These are phyloP conservation scores for Sphaerophoria taeniata DNA, from an alignment of 2,888 invertebrate genomes.

Conservation along the genomic window DNA sequence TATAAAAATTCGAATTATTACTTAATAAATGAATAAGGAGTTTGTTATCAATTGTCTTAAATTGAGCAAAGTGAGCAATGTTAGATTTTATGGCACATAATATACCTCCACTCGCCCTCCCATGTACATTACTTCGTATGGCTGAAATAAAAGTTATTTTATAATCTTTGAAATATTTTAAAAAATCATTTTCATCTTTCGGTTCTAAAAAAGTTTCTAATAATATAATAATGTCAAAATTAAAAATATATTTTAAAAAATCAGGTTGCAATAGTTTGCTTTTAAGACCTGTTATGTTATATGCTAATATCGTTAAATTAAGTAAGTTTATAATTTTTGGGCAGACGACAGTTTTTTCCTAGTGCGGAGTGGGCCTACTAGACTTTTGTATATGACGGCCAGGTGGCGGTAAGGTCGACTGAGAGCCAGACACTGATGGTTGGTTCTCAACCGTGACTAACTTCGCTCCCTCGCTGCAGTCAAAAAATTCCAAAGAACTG, in stretches of 20 bases:
- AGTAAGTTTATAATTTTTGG: background rate
- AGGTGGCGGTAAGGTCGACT: background rate
- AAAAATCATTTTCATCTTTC: background rate
- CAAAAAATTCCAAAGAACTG: background rate
- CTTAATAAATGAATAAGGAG: background rate
- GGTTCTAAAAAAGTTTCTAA: slow-evolving; percentile 10
- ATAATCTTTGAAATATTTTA: slow-evolving; percentile 6
- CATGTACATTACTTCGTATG: background rate
- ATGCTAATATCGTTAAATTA: too few relatives aligned
- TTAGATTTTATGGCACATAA: background rate
- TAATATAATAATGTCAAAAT: slow-evolving; percentile 1
- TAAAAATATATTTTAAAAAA: background rate
- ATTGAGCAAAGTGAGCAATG: background rate
- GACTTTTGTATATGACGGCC: background rate
- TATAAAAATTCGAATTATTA: background rate
- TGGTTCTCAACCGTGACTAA: background rate
- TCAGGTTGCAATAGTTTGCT: background rate
- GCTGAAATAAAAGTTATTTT: background rate
- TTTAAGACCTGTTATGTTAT: background rate
- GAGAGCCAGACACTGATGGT: background rate
- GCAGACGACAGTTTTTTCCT: background rate
- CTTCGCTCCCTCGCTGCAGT: slow-evolving; percentile 7
- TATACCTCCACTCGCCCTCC: background rate
- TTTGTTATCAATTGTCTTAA: background rate
- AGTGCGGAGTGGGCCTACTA: background rate